A percentile compares a stretch with the other conserved stretches of the same genome.
Evolutionary conservation across 64 coral and sea anemone genomes (phyloP).

Genomic region (Actinia equina): DNA sequence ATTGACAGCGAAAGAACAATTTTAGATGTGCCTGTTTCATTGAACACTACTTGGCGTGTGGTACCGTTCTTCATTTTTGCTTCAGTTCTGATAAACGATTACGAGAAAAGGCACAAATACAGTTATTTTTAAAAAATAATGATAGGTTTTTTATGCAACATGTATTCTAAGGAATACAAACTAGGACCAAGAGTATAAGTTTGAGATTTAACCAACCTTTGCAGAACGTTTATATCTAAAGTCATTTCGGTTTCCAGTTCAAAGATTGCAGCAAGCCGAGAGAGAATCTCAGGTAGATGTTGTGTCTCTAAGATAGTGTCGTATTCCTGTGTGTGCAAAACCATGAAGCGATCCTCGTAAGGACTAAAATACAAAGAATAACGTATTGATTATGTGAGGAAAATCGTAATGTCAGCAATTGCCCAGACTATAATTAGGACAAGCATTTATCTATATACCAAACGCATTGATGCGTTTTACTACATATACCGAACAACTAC

Average conservation of each 20-base stretch:
- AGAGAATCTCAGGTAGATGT: constrained; percentile 24
- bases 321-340: constrained; percentile 45
- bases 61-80: constrained; percentile 25
- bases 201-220: neutral
- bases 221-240: constrained; percentile 13
- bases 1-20: constrained; percentile 23
- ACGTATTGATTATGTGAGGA: neutral
- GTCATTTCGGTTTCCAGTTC: constrained; percentile 14
- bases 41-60: constrained; percentile 17
- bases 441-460: too few species aligned
- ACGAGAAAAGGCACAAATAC: too few species aligned
- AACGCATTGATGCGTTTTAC: too few species aligned
- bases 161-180: too few species aligned
- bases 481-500: too few species aligned
- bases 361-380: constrained; percentile 30
- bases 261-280: constrained; percentile 30
- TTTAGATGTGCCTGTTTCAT: constrained; percentile 1
- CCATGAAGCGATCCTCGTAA: constrained; percentile 51
- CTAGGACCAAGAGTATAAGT: too few species aligned
- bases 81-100: constrained; percentile 14
- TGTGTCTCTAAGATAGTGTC: constrained; percentile 36
- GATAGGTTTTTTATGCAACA: too few species aligned
- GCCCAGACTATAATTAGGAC: too few species aligned
- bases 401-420: too few species aligned
- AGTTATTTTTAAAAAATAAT: too few species aligned